These are phyloP conservation scores for Eilema griseolum DNA, from an alignment of 2,888 invertebrate species.

Conservation along the genomic window DNA sequence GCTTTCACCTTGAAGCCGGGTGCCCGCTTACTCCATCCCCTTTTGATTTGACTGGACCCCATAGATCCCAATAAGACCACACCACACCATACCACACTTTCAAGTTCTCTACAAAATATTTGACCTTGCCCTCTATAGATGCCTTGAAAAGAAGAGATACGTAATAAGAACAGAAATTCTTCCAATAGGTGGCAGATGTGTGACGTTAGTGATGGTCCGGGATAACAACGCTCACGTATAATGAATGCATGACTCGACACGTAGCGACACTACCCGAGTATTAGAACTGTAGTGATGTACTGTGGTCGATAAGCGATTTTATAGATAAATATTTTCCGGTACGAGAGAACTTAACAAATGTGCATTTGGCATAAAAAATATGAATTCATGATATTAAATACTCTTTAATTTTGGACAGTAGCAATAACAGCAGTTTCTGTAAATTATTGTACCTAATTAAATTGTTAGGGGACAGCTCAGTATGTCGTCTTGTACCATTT, in stretches of 20 bases:
- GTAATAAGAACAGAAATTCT: neutral
- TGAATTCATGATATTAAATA: too few relatives aligned
- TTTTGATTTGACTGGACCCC: neutral
- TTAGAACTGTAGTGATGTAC: conserved; percentile 56
- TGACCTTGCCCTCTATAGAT: neutral
- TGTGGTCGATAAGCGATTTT: conserved; percentile 26
- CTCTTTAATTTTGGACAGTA: too few relatives aligned
- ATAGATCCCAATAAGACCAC: too few relatives aligned
- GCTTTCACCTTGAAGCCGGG: too few relatives aligned
- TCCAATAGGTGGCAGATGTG: conserved; percentile 39
- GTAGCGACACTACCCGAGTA: conserved; percentile 63
- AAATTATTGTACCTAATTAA: too few relatives aligned
- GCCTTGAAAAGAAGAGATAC: neutral
- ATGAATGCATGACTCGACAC: conserved; percentile 70
- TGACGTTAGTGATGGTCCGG: conserved; percentile 36
- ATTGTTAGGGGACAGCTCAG: too few relatives aligned
- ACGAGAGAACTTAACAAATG: neutral
- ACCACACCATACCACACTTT: too few relatives aligned
- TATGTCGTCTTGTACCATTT: neutral
- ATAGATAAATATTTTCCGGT: conserved; percentile 29
- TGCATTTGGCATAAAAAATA: neutral
- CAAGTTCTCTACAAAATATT: too few relatives aligned
- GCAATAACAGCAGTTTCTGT: too few relatives aligned
- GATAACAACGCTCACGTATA: conserved; percentile 55
- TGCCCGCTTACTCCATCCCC: too few relatives aligned